phyloP scores from a whole-genome alignment of 2,113 vertebrate species.

The Pedetes capensis region DNA sequence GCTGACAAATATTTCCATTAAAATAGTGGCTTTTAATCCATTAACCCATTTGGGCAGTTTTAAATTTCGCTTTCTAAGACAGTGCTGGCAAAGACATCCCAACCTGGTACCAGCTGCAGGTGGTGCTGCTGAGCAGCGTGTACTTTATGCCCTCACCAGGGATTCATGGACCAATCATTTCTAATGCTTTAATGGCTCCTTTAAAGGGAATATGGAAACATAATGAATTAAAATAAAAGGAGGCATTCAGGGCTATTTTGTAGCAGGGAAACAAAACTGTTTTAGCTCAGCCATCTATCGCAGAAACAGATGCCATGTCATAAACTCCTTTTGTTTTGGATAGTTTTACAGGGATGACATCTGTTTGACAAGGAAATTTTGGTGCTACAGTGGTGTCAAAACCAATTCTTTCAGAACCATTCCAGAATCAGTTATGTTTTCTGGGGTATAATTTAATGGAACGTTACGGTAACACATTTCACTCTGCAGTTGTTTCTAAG shows the following conservation, averaged over 20 bases:
- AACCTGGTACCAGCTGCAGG: slow-evolving; percentile 73
- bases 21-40: slow-evolving; percentile 2
- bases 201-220: slow-evolving; percentile 77
- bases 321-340: slow-evolving; percentile 83
- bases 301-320: slow-evolving; percentile 84
- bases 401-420: slow-evolving; percentile 82
- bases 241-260: slow-evolving; percentile 80
- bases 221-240: slow-evolving; percentile 79
- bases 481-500: slow-evolving; percentile 72
- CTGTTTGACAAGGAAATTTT: slow-evolving; percentile 84
- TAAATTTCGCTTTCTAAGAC: not conserved
- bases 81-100: slow-evolving; percentile 45
- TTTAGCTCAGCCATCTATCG: slow-evolving; percentile 78
- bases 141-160: slow-evolving; percentile 77
- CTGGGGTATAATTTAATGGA: slow-evolving; percentile 82
- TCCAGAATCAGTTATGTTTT: slow-evolving; percentile 81
- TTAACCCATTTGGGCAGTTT: not conserved
- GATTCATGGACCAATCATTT: slow-evolving; percentile 77
- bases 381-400: slow-evolving; percentile 80
- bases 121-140: slow-evolving; percentile 71
- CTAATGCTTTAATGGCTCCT: slow-evolving; percentile 73
- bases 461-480: slow-evolving; percentile 81
- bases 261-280: slow-evolving; percentile 78
- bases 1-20: not conserved
- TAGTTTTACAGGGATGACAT: slow-evolving; percentile 81